Conservation (phyloP, 2,113 vertebrate species). For the Bothrops jararaca region DNA sequence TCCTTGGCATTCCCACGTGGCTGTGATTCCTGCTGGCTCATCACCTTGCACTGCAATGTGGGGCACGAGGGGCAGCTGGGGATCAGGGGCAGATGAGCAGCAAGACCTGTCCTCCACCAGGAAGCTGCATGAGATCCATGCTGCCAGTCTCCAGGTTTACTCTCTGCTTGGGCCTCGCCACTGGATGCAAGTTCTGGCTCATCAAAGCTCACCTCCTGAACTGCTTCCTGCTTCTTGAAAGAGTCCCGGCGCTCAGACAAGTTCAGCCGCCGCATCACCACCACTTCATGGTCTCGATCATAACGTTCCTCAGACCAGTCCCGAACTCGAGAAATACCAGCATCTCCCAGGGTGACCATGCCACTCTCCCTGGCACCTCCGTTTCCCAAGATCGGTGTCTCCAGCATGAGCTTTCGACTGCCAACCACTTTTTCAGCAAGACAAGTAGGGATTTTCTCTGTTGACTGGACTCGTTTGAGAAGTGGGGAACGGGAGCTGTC, state of each 20-base stretch:
- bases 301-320: conserved; percentile 65
- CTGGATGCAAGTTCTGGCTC: conserved; percentile 71
- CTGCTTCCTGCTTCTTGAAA: conserved; percentile 96
- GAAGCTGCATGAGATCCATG: conserved; percentile 28
- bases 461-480: conserved; percentile 88
- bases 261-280: conserved; percentile 92
- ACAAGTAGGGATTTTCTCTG: conserved; percentile 82
- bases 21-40: conserved; percentile 55
- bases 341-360: conserved; percentile 54
- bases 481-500: conserved; percentile 84
- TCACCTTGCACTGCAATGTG: conserved; percentile 88
- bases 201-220: conserved; percentile 96
- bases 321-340: conserved; percentile 64
- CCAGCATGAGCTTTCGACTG: conserved; percentile 76
- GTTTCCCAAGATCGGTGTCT: conserved; percentile 65
- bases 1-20: conserved; percentile 71
- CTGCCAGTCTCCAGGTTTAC: background rate
- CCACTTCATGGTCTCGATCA: conserved; percentile 82
- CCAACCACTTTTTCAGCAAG: conserved; percentile 61
- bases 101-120: conserved; percentile 51
- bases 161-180: background rate
- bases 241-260: conserved; percentile 92
- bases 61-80: conserved; percentile 72
- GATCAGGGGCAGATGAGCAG: conserved; percentile 33
- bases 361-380: conserved; percentile 56